A percentile compares a stretch with the other conserved stretches of the same genome.
Evolutionary conservation across 2,888 invertebrate genomes (phyloP).

Genomic region (Molanna angustata): DNA sequence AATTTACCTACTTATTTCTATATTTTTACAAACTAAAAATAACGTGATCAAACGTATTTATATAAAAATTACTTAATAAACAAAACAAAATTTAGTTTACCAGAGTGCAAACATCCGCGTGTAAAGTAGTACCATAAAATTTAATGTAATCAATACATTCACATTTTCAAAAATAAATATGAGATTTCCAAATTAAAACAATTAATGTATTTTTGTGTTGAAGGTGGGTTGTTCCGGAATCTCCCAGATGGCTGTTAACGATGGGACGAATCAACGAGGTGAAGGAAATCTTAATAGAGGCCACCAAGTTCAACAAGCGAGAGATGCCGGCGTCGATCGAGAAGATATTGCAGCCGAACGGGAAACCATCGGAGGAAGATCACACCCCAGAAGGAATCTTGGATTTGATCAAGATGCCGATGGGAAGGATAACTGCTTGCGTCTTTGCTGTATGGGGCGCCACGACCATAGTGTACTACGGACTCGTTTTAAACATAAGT

Average conservation of each 20-base stretch:
- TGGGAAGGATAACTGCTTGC: constrained; percentile 67
- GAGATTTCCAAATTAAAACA: neutral
- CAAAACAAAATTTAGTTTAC: too few relatives aligned
- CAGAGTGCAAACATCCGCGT: too few relatives aligned
- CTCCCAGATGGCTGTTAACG: constrained; percentile 73
- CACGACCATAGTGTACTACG: constrained; percentile 76
- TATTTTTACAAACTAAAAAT: too few relatives aligned
- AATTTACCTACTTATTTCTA: too few relatives aligned
- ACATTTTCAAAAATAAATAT: neutral
- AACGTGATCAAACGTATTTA: too few relatives aligned
- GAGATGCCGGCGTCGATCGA: constrained; percentile 66
- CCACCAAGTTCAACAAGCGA: constrained; percentile 63
- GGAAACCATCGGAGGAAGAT: constrained; percentile 45
- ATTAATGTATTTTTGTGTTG: constrained; percentile 2
- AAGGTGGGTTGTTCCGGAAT: constrained; percentile 78
- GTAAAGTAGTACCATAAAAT: too few relatives aligned
- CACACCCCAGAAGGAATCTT: constrained; percentile 57
- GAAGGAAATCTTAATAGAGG: constrained; percentile 61
- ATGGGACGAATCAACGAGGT: constrained; percentile 71
- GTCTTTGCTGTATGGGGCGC: constrained; percentile 74
- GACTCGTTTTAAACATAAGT: constrained; percentile 69
- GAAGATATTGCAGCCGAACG: constrained; percentile 60
- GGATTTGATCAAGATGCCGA: constrained; percentile 64
- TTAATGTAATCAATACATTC: too few relatives aligned
- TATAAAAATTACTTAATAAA: too few relatives aligned